Evolutionary conservation across 1,140 invertebrate genomes (phyloP), one percentile per base, ranked within the genome.

Genomic region (Drosophila rhopaloa): DNA sequence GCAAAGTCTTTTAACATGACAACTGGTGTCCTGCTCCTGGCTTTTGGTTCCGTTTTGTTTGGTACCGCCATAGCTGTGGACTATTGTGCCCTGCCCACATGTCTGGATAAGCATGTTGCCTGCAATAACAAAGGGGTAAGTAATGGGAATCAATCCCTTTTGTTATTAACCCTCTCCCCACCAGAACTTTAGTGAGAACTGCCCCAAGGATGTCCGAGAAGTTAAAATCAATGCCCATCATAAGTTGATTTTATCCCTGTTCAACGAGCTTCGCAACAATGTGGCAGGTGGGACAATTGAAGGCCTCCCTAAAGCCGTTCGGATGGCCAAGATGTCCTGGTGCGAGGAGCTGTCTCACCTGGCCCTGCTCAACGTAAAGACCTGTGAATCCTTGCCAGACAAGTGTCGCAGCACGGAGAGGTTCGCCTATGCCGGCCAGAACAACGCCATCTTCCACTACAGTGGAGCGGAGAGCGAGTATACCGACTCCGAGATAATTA

Each of bases 271-370:
- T 0, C 82, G 83, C 13, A 86, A 86, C 47, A 86, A 68, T 2
- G 79, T 86, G 0, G 83, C 83, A 14, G 83, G 83, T 0, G 83
- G 83, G 0, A 11, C 13, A 1, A 37, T 86, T 8, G 79, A 86
- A 16, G 60, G 71, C 5, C 10, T 85, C 0, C 82, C 82, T 14
- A 79, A 77, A 13, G 83, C 82, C 0, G 41, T 59, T 0, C 84
- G 84, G 19, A 88, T 88, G 84, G 84, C 84, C 24, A 88, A 88
- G 56, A 88, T 88, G 84, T 71, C 72, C 11, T 90, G 84, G 84
- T 89, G 84, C 47, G 80, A 90, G 24, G 84, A 90, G 19, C 68
- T 90, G 0, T 8, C 84, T 1, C 68, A 79, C 24, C 29, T 90
- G 38, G 85, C 85, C 4, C n/a, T 65, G 0, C 61, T 67, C 1